A percentile compares a stretch with the other conserved stretches of the same genome.
These are phyloP conservation scores for Drosophila serrata DNA, from an alignment of 1,140 invertebrate species.

Conservation along the genomic window DNA sequence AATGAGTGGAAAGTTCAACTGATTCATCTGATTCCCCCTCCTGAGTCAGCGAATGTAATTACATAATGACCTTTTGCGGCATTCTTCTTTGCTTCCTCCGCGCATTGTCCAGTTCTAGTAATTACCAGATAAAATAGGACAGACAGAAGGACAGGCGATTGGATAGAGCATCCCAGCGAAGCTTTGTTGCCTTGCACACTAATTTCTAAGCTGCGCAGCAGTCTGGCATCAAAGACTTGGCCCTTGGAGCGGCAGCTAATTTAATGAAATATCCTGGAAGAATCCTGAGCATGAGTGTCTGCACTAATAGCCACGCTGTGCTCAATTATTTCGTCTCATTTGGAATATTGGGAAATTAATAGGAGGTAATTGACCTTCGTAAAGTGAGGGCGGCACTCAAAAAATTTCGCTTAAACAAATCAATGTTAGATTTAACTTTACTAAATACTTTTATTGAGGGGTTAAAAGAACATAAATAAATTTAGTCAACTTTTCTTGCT, in stretches of 20 bases:
- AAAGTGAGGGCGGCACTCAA: background rate
- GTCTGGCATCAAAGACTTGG: conserved; percentile 27
- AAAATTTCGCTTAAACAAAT: conserved; percentile 3
- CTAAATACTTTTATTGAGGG: background rate
- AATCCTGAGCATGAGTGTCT: conserved; percentile 5
- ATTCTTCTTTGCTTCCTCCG: background rate
- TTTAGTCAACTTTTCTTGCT: background rate
- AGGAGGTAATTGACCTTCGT: conserved; percentile 27
- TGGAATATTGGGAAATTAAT: conserved; percentile 42
- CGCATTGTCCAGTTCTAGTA: conserved; percentile 61
- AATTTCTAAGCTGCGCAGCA: conserved; percentile 54
- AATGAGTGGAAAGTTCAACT: conserved; percentile 50
- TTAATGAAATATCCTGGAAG: conserved; percentile 44
- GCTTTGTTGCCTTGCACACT: conserved; percentile 45
- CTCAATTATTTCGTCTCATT: conserved; percentile 47
- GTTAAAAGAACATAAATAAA: conserved; percentile 3
- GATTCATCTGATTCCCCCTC: conserved; percentile 26
- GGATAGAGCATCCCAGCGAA: conserved; percentile 10
- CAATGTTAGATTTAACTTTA: conserved; percentile 2
- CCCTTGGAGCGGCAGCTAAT: conserved; percentile 20
- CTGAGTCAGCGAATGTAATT: conserved; percentile 48
- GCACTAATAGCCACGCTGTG: conserved; percentile 3
- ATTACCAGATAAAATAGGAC: conserved; percentile 55
- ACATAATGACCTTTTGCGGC: conserved; percentile 59
- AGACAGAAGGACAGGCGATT: background rate